phyloP scores from a whole-genome alignment of 1,140 invertebrate genomes.

The Drosophila nasuta region DNA sequence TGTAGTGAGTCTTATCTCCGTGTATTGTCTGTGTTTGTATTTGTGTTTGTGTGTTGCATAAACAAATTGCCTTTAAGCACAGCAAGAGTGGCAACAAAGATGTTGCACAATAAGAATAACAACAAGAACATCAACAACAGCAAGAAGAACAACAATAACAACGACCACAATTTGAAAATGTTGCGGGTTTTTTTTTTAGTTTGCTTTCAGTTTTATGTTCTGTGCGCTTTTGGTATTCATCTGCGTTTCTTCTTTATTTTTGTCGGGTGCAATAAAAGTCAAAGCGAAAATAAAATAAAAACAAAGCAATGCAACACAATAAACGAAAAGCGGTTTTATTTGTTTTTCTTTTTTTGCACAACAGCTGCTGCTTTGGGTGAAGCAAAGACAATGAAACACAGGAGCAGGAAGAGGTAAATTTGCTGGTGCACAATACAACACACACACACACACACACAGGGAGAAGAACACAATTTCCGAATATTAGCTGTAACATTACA shows the following conservation, averaged over 20 bases:
- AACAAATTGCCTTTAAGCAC: slow-evolving; percentile 65
- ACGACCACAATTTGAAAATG: slow-evolving; percentile 57
- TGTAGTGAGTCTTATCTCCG: slow-evolving; percentile 41
- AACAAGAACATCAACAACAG: slow-evolving; percentile 50
- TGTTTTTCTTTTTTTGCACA: not conserved
- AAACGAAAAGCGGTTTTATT: slow-evolving; percentile 29
- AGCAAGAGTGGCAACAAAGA: slow-evolving; percentile 62
- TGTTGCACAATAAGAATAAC: slow-evolving; percentile 55
- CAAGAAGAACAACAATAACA: slow-evolving; percentile 53
- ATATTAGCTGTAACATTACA: slow-evolving; percentile 36
- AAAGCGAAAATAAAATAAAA: slow-evolving; percentile 60
- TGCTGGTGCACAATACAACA: not conserved
- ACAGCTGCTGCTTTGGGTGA: not conserved
- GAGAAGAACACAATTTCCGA: slow-evolving; percentile 39
- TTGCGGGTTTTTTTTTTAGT: slow-evolving; percentile 43
- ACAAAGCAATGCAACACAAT: slow-evolving; percentile 43
- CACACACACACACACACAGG: not conserved
- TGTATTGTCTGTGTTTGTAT: slow-evolving; percentile 30
- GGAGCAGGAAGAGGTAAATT: not conserved
- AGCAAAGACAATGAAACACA: not conserved
- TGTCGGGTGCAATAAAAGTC: slow-evolving; percentile 67
- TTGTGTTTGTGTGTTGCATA: slow-evolving; percentile 28
- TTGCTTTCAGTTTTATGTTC: slow-evolving; percentile 55
- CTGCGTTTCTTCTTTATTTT: slow-evolving; percentile 15
- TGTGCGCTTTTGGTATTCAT: slow-evolving; percentile 30